phyloP scores from a whole-genome alignment of 2,888 invertebrate species.

The Chamaedrilus cognettii region DNA sequence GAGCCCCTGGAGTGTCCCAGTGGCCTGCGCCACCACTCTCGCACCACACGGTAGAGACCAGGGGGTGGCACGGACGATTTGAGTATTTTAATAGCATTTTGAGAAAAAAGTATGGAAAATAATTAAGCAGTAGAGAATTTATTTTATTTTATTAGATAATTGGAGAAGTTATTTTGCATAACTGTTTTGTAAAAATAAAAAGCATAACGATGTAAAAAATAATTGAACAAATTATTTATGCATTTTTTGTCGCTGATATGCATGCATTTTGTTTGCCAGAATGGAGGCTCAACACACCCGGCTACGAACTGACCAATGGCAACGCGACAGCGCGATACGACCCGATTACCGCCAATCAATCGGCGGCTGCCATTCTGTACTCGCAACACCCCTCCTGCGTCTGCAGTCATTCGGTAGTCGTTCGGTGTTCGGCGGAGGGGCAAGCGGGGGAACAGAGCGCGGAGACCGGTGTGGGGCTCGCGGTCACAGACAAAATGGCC shows the following conservation, averaged over 20 bases:
- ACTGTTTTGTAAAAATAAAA: too few species aligned
- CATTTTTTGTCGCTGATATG: too few species aligned
- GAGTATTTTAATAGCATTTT: too few species aligned
- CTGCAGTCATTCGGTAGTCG: slow-evolving; percentile 64
- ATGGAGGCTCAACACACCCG: slow-evolving; percentile 59
- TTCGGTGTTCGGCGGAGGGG: slow-evolving; percentile 63
- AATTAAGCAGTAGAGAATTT: too few species aligned
- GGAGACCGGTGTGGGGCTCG: slow-evolving; percentile 52
- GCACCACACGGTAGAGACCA: too few species aligned
- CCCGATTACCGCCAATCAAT: background rate
- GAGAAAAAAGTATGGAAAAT: too few species aligned
- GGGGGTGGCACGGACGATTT: too few species aligned
- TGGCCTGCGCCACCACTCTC: slow-evolving; percentile 60
- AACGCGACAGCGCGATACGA: slow-evolving; percentile 39
- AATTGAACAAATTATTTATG: too few species aligned
- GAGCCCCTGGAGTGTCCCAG: slow-evolving; percentile 65
- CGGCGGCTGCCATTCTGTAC: slow-evolving; percentile 51
- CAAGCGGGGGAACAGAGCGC: slow-evolving; percentile 47
- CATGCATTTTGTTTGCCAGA: slow-evolving; percentile 50
- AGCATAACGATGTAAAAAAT: too few species aligned
- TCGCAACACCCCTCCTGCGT: slow-evolving; percentile 62
- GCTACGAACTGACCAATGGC: slow-evolving; percentile 62
- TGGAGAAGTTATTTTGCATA: too few species aligned
- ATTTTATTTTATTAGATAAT: too few species aligned
- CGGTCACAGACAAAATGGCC: slow-evolving; percentile 38